A percentile compares a stretch with the other conserved stretches of the same genome.
Evolutionary conservation across 2,113 vertebrate species (phyloP).

Genomic region (Xenopus laevis): DNA sequence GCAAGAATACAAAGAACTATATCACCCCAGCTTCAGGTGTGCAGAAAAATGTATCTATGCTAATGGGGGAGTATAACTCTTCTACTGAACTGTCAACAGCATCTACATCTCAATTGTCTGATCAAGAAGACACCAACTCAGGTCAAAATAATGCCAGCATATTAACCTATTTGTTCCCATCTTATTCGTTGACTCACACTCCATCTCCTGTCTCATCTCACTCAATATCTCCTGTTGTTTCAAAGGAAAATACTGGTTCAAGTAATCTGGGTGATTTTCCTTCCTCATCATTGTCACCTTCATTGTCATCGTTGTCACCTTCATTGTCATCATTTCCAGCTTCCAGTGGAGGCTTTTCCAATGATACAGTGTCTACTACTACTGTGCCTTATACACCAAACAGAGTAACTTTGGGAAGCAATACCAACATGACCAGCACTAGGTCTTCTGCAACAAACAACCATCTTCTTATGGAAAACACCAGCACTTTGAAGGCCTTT

Average conservation of each 20-base stretch:
- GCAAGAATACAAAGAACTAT: constrained; percentile 59
- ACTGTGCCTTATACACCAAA: constrained; percentile 16
- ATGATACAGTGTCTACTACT: constrained; percentile 18
- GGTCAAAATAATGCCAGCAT: constrained; percentile 77
- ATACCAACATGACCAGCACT: not conserved
- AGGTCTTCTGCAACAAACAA: not conserved
- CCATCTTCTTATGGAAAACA: constrained; percentile 13
- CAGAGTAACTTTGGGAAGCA: not conserved
- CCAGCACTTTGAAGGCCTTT: not conserved
- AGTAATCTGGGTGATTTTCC: constrained; percentile 34
- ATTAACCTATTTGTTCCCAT: constrained; percentile 47
- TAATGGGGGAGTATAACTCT: constrained; percentile 57
- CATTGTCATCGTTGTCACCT: constrained; percentile 55
- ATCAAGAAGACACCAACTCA: constrained; percentile 65
- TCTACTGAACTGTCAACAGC: constrained; percentile 63
- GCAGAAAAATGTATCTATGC: constrained; percentile 51
- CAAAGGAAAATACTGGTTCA: constrained; percentile 48
- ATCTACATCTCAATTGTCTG: constrained; percentile 52
- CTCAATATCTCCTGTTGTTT: constrained; percentile 48
- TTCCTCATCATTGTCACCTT: constrained; percentile 53
- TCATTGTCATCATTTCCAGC: constrained; percentile 55
- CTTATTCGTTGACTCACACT: constrained; percentile 40
- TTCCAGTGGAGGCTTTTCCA: constrained; percentile 42
- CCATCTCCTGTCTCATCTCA: not conserved
- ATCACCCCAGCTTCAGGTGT: constrained; percentile 60